Percentiles rank a stretch among this genome's conserved stretches.
phyloP scores from a whole-genome alignment of 2,888 invertebrate species.

The Amphimallon solstitiale region DNA sequence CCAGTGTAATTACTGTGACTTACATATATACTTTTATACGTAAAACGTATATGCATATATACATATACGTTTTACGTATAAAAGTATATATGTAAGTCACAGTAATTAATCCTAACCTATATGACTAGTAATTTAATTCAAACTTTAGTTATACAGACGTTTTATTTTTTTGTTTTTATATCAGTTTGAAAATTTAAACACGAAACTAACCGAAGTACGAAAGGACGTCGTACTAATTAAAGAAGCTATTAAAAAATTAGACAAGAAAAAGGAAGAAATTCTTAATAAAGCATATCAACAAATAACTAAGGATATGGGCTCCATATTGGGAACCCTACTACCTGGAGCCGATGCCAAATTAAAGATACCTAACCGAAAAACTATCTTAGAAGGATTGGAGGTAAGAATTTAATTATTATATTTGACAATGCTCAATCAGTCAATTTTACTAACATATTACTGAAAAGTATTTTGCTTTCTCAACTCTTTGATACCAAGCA shows the following conservation, averaged over 20 bases:
- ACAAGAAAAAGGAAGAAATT: conserved; percentile 89
- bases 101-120: too few relatives aligned
- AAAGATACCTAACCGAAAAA: conserved; percentile 77
- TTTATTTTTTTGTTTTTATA: conserved; percentile 39
- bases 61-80: too few relatives aligned
- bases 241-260: conserved; percentile 85
- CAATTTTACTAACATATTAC: too few relatives aligned
- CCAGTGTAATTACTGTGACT: too few relatives aligned
- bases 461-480: too few relatives aligned
- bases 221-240: conserved; percentile 79
- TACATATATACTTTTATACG: too few relatives aligned
- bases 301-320: conserved; percentile 93
- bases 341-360: conserved; percentile 91
- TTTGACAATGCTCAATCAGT: too few relatives aligned
- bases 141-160: too few relatives aligned
- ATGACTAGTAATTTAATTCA: too few relatives aligned
- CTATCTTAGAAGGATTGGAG: conserved; percentile 88
- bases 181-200: conserved; percentile 71
- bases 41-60: too few relatives aligned
- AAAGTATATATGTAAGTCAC: too few relatives aligned
- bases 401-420: conserved; percentile 59
- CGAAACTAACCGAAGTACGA: conserved; percentile 75
- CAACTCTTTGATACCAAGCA: too few relatives aligned
- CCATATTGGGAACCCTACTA: conserved; percentile 90
- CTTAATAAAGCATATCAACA: conserved; percentile 84